Evolutionary conservation across 2,113 vertebrate genomes (phyloP), one percentile per base, ranked within the genome.

Genomic region (Onychostruthus taczanowskii): DNA sequence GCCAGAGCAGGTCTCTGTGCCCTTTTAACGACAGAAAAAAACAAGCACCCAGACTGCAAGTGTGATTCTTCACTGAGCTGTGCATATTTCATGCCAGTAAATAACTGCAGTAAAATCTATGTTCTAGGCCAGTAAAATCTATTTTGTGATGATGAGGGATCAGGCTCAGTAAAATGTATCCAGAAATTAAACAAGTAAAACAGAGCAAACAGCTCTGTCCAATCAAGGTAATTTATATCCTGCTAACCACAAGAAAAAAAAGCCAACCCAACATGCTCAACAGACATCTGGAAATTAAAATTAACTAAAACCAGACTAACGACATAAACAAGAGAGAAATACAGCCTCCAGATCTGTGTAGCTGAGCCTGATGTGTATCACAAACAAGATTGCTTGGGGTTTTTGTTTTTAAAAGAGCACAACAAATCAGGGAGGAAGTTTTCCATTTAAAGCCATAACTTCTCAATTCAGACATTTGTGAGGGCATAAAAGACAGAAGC

Each of bases 231-330:
- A 94, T 96, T 96, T 93, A 92, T 93, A 72, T 49, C 44, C 64
- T 50, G 56, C 52, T 96, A 94, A 80, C 52, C 43, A 93, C 63
- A 61, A 77, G 37, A 2, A 26, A 50, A 69, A 41, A 58, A 53
- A 27, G n/a, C 1, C 19, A 68, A 27, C 15, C 7, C 22, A 68
- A 31, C 53, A 53, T 26, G 43, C 76, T 68, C 61, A 74, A 75
- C 52, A 93, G 79, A 95, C 90, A 96, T 90, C 90, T 95, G 94
- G 92, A 92, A 93, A 55, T 75, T 64, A 94, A 95, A 94, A 97
- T 94, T 89, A 93, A 94, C 94, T 96, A 92, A 94, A 92, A 78
- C 44, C 66, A 96, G 90, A 52, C 53, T 89, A 89, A 92, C 4
- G 1, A 63, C 66, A 78, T 56, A 92, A 96, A 94, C 63, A 83